These are phyloP conservation scores for Agelastica alni DNA, from an alignment of 2,888 invertebrate species.

Conservation along the genomic window DNA sequence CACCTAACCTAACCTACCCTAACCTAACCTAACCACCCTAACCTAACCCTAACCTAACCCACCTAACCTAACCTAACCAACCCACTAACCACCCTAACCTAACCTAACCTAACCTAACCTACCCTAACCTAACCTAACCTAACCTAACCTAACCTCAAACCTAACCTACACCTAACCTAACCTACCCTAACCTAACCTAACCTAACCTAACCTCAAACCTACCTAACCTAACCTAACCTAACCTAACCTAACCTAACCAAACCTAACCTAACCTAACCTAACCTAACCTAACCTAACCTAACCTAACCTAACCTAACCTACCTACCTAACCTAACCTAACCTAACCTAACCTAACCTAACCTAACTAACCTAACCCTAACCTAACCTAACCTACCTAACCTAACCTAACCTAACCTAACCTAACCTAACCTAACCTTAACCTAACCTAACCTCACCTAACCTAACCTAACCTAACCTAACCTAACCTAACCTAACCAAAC, in stretches of 20 bases:
- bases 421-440: conserved; percentile 8
- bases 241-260: conserved; percentile 1
- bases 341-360: neutral
- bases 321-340: neutral
- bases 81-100: no score
- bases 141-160: neutral
- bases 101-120: neutral
- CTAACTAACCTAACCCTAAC: conserved; percentile 2
- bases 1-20: neutral
- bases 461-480: conserved; percentile 8
- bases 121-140: neutral
- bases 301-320: conserved; percentile 5
- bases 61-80: neutral
- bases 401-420: conserved; percentile 7
- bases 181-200: neutral
- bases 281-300: conserved; percentile 8
- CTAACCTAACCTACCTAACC: conserved; percentile 1
- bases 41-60: neutral
- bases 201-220: neutral
- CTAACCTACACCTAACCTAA: neutral
- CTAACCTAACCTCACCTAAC: conserved; percentile 7
- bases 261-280: conserved; percentile 1
- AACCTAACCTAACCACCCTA: neutral
- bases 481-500: conserved; percentile 5
- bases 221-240: neutral